A percentile compares a stretch with the other conserved stretches of the same genome.
Conservation (phyloP, 2,888 invertebrate species). For the Drosophila peninsularis region DNA sequence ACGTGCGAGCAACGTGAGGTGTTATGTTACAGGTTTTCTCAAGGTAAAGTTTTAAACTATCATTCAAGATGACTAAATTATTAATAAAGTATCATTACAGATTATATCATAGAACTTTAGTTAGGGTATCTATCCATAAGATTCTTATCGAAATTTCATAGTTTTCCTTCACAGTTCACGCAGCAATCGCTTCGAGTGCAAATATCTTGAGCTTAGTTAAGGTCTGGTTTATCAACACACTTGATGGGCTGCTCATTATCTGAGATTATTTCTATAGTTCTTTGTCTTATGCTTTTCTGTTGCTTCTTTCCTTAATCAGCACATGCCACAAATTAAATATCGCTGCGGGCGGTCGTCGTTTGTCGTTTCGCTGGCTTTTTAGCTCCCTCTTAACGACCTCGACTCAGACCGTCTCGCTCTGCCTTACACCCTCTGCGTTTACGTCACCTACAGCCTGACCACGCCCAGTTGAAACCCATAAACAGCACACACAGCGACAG, state of each 20-base stretch:
- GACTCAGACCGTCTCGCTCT: not conserved
- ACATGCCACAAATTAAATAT: slow-evolving; percentile 28
- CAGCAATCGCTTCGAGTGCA: not conserved
- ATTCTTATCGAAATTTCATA: not conserved
- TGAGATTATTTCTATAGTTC: slow-evolving; percentile 12
- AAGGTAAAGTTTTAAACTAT: not conserved
- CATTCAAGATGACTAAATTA: not conserved
- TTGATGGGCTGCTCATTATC: not conserved
- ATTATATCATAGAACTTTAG: too few relatives aligned
- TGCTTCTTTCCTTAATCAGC: slow-evolving; percentile 24
- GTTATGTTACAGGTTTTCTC: not conserved
- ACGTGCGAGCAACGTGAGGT: not conserved
- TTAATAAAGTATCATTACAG: too few relatives aligned
- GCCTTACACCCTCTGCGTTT: slow-evolving; percentile 2
- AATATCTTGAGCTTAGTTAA: slow-evolving; percentile 9
- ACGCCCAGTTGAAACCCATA: slow-evolving; percentile 50
- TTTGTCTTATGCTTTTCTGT: slow-evolving; percentile 5
- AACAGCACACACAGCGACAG: slow-evolving; percentile 18
- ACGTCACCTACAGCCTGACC: slow-evolving; percentile 28
- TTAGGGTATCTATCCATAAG: not conserved
- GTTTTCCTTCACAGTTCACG: not conserved
- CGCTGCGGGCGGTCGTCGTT: slow-evolving; percentile 37
- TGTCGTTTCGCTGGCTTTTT: slow-evolving; percentile 11
- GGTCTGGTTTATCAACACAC: slow-evolving; percentile 9
- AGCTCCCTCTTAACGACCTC: slow-evolving; percentile 8